Evolutionary conservation across 2,113 vertebrate species (phyloP), one percentile per base, ranked within the genome.

Genomic region (Chionomys nivalis): DNA sequence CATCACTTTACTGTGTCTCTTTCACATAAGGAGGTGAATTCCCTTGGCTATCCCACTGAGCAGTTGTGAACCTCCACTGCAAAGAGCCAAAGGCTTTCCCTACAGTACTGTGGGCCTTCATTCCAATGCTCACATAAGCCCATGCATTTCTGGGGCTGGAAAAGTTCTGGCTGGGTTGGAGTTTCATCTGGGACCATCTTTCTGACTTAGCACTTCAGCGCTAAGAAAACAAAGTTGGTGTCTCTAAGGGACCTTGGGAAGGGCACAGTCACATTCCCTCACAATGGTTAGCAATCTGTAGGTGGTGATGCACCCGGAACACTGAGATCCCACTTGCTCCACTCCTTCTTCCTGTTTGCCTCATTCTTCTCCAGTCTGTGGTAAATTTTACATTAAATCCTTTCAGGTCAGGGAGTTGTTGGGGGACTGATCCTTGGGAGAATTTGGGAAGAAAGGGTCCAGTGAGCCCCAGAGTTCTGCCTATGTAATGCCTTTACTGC

Each of bases 1-100:
- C 23, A 4, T 0, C 12, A 31, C 75, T n/a, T 16, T 0, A 2
- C 17, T 12, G 7, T 2, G 16, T 21, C 10, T 44, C 21, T 9
- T 52, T 7, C 4, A 4, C 4, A 16, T 0, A 9, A 19, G 2
- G 19, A 73, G 36, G 39, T 5, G 81, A 19, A 36, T 17, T 3
- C 0, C 3, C 17, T 19, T 4, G 2, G 24, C 23, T 39, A 0
- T 23, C 55, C 28, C 11, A 52, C 3, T 47, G 76, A 33, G 77
- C 0, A 8, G 0, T 19, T 44, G n/a, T 14, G 58, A 75, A n/a
- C 8, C 65, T 19, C 9, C 24, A 13, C 14, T 13, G 33, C 17
- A 47, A 44, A 66, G 0, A 77, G 89, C 26, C 19, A 28, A 94
- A 76, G 33, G 8, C 28, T 85, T 72, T 23, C 5, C 1, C 7